phyloP scores from a whole-genome alignment of 1,140 invertebrate species.

The Periplaneta americana region DNA sequence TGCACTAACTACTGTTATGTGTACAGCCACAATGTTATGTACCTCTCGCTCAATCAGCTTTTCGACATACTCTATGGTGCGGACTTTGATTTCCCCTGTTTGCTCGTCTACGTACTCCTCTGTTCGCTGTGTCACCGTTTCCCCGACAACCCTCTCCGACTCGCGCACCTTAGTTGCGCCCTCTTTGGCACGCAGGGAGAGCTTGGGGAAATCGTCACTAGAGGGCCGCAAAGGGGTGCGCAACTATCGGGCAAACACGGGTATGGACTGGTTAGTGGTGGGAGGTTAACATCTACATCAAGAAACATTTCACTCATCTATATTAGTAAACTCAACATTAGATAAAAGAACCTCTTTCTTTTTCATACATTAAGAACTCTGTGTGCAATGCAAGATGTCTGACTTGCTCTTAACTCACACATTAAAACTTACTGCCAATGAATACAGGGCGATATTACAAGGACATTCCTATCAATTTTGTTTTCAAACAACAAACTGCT shows the following conservation, averaged over 20 bases:
- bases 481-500: too few species aligned
- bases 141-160: conserved; percentile 81
- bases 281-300: background rate
- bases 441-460: too few species aligned
- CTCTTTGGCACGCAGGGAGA: conserved; percentile 74
- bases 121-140: conserved; percentile 78
- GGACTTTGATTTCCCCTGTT: conserved; percentile 75
- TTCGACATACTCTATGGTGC: conserved; percentile 89
- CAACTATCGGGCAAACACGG: conserved; percentile 11
- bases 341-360: too few species aligned
- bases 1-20: background rate
- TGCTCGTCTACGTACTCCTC: conserved; percentile 82
- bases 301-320: too few species aligned
- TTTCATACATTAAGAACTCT: too few species aligned
- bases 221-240: conserved; percentile 43
- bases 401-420: too few species aligned
- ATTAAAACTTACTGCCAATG: too few species aligned
- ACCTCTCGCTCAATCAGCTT: conserved; percentile 94
- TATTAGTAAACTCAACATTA: too few species aligned
- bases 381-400: too few species aligned
- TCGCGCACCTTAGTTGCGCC: conserved; percentile 76
- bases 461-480: too few species aligned
- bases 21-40: conserved; percentile 29
- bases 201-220: conserved; percentile 67
- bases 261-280: background rate